Base-by-base conservation (phyloP, 2,888 invertebrate genomes). In the Cosmia trapezina region DNA sequence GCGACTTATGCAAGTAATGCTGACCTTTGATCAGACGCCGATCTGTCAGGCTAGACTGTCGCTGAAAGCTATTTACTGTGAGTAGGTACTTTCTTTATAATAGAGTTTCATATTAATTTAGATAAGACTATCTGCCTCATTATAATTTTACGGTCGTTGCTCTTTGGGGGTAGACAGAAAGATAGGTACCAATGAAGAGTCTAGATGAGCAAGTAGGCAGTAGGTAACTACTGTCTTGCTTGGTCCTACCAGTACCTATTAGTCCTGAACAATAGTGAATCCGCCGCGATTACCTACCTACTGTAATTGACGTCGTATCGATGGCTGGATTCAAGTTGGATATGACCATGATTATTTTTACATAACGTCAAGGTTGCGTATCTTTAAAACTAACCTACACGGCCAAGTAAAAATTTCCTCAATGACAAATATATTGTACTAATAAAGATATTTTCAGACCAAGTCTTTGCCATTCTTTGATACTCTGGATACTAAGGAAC, bases 21-120 rank as follows among this genome's bases (percentile, higher is more conserved):
- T 83, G 63, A 83, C 84, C 84, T 81, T 67, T 83, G 84, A 47
- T 49, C 60, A 49, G n/a, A 0, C 54, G 47, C 19, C 56, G 11
- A 81, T 81, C 51, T 33, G 43, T 83, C 84, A 61, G 47, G 51
- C 43, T 49, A 37, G 69, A n/a, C 53, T n/a, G 33, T 8, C 11
- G 43, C 68, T 69, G 77, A 69, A 76, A 80, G 60, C 37, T 51
- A 41, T 51, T 59, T 51, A 53, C 41, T 54, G 28, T n/a, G 47
- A 9, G 17, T 80, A 56, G 28, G 47, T 69, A 69, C 60, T 83
- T 80, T 81, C 62, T 64, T 78, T 62, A 14, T 51, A 62, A 65
- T 37, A n/a, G 7, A n/a, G 7, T 17, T 62, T 45, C 12, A 28
- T 45, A 62, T 28, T 28, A n/a, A n/a, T 28, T 19, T 28, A 4